These are phyloP conservation scores for Spilosoma lubricipeda DNA, from an alignment of 2,888 invertebrate genomes.

Conservation along the genomic window DNA sequence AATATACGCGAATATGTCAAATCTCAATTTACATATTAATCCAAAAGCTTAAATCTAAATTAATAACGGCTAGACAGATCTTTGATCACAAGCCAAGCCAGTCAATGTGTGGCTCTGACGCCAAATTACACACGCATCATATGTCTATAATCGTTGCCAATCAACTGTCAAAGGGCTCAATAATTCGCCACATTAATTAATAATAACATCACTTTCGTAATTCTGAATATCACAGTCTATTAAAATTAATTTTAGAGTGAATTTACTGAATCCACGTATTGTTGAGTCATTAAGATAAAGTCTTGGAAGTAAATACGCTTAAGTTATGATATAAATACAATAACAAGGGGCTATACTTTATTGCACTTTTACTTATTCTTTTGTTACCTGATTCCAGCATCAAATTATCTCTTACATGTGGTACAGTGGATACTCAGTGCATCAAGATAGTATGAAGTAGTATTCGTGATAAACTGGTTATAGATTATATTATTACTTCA, in stretches of 20 bases:
- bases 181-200: conserved; percentile 42
- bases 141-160: conserved; percentile 25
- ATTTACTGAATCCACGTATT: neutral
- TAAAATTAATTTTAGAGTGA: conserved; percentile 1
- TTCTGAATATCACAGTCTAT: conserved; percentile 15
- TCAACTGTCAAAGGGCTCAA: conserved; percentile 40
- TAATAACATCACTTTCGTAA: conserved; percentile 40
- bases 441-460: neutral
- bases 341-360: neutral
- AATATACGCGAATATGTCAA: conserved; percentile 1
- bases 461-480: neutral
- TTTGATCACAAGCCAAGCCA: conserved; percentile 23
- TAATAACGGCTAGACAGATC: conserved; percentile 20
- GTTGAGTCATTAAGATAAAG: too few relatives aligned
- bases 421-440: neutral
- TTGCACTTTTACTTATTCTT: neutral
- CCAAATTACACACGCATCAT: conserved; percentile 21
- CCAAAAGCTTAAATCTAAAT: conserved; percentile 9
- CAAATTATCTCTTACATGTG: neutral
- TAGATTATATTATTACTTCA: neutral
- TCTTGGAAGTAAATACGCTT: too few relatives aligned
- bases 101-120: conserved; percentile 15
- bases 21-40: conserved; percentile 18
- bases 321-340: neutral
- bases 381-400: neutral